Base-by-base conservation (phyloP, 2,797 vertebrate species). In the Fistularia tabacaria region DNA sequence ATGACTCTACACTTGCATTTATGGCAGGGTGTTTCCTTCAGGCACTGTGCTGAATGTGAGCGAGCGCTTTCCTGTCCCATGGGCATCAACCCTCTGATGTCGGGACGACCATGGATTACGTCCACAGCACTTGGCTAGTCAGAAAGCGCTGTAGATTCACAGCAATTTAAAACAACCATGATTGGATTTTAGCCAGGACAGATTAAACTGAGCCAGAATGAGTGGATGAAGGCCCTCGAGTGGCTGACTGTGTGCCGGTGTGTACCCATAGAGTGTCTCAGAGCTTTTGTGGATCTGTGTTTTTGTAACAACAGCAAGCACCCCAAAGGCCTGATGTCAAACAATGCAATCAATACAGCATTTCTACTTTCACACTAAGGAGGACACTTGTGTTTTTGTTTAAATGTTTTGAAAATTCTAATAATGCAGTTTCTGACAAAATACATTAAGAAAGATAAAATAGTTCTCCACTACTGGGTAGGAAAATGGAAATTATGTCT, bases 231-330 rank as follows among this genome's bases (percentile, higher is more conserved):
- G 46, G 36, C 47, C 43, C 65, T 48, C 46, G 25, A 1, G 49
- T 7, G 56, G 58, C 52, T 59, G 62, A 54, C 15, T 42, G 53
- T 49, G 61, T n/a, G n/a, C n/a, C n/a, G n/a, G n/a, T n/a, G n/a
- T n/a, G n/a, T n/a, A 36, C 54, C 69, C 70, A 72, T 66, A 57
- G 44, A 69, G 57, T 8, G 51, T 68, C 69, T 77, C 54, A 47
- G 64, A 12, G 55, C 63, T 62, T 57, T 14, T 36, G 71, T 72
- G 73, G 77, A 70, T 53, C 6, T 13, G 12, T 71, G 73, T 71
- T 64, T 73, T 72, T 81, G 77, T 80, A 78, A 60, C 45, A 62
- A 72, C 25, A 25, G 25, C 71, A 74, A 80, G 62, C 38, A 60
- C 58, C 74, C 78, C 7, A 55, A 77, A 25, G 75, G 85, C 69